These are phyloP conservation scores for Stichodactyla mertensii DNA, from an alignment of 64 coral and sea anemone genomes.

Conservation along the genomic window DNA sequence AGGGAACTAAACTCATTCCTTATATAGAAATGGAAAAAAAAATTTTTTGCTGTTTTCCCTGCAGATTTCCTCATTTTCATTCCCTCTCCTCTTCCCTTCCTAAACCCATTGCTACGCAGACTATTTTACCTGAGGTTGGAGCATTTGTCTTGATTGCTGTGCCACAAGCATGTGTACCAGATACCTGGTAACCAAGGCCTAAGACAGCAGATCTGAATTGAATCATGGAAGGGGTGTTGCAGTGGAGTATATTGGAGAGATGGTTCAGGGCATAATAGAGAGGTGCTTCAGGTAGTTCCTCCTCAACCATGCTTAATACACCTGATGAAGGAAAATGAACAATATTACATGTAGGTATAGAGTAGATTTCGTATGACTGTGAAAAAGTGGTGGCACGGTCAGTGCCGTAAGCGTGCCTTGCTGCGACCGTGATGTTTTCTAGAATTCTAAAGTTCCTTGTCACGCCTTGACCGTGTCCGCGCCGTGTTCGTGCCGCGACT, in stretches of 20 bases:
- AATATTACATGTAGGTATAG: too few relatives aligned
- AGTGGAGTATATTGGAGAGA: constrained; percentile 76
- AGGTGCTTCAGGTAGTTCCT: constrained; percentile 71
- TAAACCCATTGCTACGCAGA: background rate
- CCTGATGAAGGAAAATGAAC: constrained; percentile 27
- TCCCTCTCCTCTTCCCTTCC: background rate
- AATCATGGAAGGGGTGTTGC: constrained; percentile 84
- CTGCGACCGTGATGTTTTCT: too few relatives aligned
- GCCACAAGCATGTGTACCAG: constrained; percentile 76
- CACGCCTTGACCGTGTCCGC: too few relatives aligned
- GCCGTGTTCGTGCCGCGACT: too few relatives aligned
- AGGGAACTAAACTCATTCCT: too few relatives aligned
- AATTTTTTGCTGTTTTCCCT: too few relatives aligned
- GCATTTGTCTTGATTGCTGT: constrained; percentile 93
- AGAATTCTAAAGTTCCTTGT: too few relatives aligned
- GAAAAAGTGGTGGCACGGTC: too few relatives aligned
- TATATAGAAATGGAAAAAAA: too few relatives aligned
- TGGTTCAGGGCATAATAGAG: constrained; percentile 79
- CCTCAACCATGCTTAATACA: constrained; percentile 71
- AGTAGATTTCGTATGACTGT: too few relatives aligned
- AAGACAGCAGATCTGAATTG: constrained; percentile 90
- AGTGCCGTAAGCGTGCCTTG: too few relatives aligned
- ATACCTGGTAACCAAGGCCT: constrained; percentile 66
- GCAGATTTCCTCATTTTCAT: too few relatives aligned
- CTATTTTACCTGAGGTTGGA: constrained; percentile 61